Conservation (phyloP, 2,888 invertebrate species). For the Scaptomyza flava region DNA sequence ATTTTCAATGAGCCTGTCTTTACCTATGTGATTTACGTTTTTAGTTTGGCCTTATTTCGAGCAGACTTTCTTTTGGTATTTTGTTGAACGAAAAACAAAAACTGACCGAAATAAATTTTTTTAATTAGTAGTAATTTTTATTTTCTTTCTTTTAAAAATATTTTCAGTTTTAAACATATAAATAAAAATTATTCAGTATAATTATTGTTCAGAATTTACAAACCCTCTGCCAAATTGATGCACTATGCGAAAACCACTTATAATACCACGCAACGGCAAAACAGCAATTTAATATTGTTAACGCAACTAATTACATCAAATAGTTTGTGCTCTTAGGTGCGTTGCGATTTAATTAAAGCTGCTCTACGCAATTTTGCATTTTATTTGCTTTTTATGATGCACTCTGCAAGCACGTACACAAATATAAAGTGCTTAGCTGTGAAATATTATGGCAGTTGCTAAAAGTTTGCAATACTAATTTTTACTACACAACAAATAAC, state of each 20-base stretch:
- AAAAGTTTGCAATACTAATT: conserved; percentile 59
- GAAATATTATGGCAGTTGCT: conserved; percentile 57
- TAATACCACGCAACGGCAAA: not conserved
- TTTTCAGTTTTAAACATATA: no score
- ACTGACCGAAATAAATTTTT: conserved; percentile 70
- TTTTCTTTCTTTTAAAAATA: conserved; percentile 16
- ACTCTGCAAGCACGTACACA: conserved; percentile 34
- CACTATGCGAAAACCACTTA: not conserved
- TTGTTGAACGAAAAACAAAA: conserved; percentile 35
- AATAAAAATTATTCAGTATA: no score
- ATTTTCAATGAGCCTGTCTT: conserved; percentile 58
- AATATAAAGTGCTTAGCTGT: conserved; percentile 62
- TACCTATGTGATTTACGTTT: conserved; percentile 27
- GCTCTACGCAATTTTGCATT: conserved; percentile 15
- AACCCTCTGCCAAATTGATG: not conserved
- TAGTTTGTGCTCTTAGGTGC: not conserved
- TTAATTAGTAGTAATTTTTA: conserved; percentile 56
- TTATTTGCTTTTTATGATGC: conserved; percentile 17
- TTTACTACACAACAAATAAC: conserved; percentile 26
- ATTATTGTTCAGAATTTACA: no score
- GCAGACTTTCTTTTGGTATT: conserved; percentile 20
- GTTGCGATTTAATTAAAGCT: conserved; percentile 1
- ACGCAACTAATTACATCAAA: not conserved
- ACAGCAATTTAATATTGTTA: not conserved
- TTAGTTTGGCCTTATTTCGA: conserved; percentile 45